Evolutionary conservation across 2,797 vertebrate species (phyloP).

Genomic region (Tadarida brasiliensis): DNA sequence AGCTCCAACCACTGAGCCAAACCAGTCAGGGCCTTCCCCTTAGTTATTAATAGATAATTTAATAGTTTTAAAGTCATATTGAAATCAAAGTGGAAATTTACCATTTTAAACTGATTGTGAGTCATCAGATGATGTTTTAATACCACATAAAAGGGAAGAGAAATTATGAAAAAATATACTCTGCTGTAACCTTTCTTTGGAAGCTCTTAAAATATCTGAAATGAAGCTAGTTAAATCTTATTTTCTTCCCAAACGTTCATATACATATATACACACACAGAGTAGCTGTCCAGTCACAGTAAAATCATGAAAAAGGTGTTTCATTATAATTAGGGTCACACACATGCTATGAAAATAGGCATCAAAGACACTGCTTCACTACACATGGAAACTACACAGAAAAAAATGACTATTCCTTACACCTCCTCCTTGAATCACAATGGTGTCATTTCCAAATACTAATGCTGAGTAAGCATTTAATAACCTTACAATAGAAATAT

Average conservation of each 20-base stretch:
- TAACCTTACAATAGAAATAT: neutral
- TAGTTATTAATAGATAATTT: neutral
- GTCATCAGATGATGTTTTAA: constrained; percentile 44
- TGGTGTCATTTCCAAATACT: neutral
- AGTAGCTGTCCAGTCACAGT: neutral
- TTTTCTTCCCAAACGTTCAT: constrained; percentile 23
- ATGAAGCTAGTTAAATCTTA: constrained; percentile 37
- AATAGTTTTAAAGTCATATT: constrained; percentile 58
- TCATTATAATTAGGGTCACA: neutral
- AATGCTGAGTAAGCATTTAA: neutral
- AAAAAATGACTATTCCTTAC: neutral
- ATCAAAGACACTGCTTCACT: constrained; percentile 22
- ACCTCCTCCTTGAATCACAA: neutral
- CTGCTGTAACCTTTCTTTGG: constrained; percentile 10
- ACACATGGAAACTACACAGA: neutral
- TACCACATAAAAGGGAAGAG: neutral
- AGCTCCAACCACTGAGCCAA: too few relatives aligned
- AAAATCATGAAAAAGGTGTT: constrained; percentile 7
- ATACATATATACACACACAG: neutral
- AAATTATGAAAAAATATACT: constrained; percentile 30
- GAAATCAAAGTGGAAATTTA: constrained; percentile 48
- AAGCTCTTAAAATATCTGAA: constrained; percentile 58
- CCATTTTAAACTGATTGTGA: neutral
- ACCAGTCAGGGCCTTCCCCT: too few relatives aligned
- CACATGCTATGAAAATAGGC: neutral